A percentile compares a stretch with the other conserved stretches of the same genome.
Evolutionary conservation across 2,797 vertebrate genomes (phyloP).

Genomic region (Ara ararauna): DNA sequence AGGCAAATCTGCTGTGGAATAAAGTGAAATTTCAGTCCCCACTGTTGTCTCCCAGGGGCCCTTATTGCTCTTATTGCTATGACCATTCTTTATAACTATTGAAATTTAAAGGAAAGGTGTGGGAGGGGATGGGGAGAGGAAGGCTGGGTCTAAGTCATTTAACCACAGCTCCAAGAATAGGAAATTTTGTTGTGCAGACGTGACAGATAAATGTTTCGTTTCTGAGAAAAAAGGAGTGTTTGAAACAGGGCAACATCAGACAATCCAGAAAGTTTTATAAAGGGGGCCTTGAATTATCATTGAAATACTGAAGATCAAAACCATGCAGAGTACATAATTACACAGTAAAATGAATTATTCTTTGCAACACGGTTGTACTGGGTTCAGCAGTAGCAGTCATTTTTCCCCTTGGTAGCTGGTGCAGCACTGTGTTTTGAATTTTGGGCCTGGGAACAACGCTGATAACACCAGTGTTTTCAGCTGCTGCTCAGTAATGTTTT

Average conservation of each 20-base stretch:
- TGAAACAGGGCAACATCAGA: background rate
- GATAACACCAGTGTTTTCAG: too few relatives aligned
- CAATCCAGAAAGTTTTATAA: background rate
- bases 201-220: background rate
- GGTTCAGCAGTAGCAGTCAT: too few relatives aligned
- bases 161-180: constrained; percentile 60
- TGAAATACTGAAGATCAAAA: background rate
- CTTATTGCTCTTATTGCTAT: background rate
- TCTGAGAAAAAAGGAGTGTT: background rate
- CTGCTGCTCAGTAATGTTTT: too few relatives aligned
- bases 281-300: background rate
- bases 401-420: too few relatives aligned
- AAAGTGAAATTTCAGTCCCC: background rate
- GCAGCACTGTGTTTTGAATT: too few relatives aligned
- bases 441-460: too few relatives aligned
- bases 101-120: constrained; percentile 35
- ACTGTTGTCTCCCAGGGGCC: fast-evolving
- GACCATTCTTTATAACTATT: background rate
- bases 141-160: background rate
- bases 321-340: background rate
- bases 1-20: background rate
- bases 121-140: constrained; percentile 8
- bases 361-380: background rate
- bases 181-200: background rate
- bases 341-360: background rate